phyloP scores from a whole-genome alignment of 2,888 invertebrate genomes.

The Apamea crenata region DNA sequence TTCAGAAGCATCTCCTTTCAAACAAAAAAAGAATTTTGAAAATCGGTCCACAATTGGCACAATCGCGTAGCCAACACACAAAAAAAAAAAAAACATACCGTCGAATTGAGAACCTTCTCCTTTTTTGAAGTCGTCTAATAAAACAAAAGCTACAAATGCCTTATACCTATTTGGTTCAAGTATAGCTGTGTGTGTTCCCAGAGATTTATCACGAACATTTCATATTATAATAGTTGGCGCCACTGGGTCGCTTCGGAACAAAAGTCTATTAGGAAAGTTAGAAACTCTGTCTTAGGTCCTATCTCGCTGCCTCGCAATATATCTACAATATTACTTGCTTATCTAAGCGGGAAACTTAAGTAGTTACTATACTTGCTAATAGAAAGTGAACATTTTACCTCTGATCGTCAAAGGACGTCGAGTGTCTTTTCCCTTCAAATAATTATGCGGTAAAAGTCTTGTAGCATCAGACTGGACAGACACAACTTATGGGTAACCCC shows the following conservation, averaged over 20 bases:
- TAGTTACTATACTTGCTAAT: constrained; percentile 40
- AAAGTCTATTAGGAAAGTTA: constrained; percentile 63
- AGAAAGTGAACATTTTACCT: constrained; percentile 27
- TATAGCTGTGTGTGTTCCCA: constrained; percentile 5
- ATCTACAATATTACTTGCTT: constrained; percentile 50
- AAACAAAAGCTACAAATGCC: constrained; percentile 28
- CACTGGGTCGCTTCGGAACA: constrained; percentile 58
- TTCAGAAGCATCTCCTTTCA: no score
- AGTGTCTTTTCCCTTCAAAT: background rate
- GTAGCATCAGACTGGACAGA: background rate
- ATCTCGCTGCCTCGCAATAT: constrained; percentile 36
- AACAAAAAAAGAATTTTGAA: no score
- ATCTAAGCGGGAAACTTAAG: constrained; percentile 38
- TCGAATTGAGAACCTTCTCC: no score
- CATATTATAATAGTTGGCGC: constrained; percentile 61
- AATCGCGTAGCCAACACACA: no score
- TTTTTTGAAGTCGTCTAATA: no score
- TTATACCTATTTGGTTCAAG: constrained; percentile 30
- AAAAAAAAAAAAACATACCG: no score
- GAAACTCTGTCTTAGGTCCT: constrained; percentile 41
- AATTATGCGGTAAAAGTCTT: background rate
- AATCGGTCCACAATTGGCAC: no score
- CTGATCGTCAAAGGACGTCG: background rate
- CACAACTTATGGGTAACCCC: background rate
- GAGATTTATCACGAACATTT: constrained; percentile 55